Conservation (phyloP, 2,113 vertebrate genomes). For the Pampusana beccarii region DNA sequence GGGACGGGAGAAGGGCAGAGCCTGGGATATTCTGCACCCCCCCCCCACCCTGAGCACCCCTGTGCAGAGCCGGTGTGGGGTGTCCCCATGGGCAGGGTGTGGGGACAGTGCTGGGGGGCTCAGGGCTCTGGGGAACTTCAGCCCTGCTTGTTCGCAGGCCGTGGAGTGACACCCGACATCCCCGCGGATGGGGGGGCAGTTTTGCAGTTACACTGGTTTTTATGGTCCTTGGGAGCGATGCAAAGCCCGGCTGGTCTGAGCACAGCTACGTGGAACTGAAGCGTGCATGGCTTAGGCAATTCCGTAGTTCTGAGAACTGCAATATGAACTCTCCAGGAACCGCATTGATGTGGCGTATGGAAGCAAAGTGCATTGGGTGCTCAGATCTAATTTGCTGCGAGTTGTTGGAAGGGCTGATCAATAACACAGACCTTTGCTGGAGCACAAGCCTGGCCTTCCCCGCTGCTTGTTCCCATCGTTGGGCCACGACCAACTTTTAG, state of each 20-base stretch:
- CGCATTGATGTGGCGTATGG: fast-evolving
- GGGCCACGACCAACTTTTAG: neutral
- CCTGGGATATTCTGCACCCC: neutral
- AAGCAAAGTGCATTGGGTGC: neutral
- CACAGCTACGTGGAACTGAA: fast-evolving
- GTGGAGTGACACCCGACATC: fast-evolving
- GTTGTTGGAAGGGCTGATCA: neutral
- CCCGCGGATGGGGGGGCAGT: neutral
- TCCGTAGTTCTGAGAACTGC: neutral
- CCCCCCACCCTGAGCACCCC: neutral
- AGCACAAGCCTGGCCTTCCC: neutral
- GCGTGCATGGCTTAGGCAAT: fast-evolving
- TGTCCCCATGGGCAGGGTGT: fast-evolving
- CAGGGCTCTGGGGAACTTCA: neutral
- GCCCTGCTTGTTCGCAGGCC: neutral
- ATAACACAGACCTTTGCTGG: fast-evolving
- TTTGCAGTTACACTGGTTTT: neutral
- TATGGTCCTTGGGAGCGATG: neutral
- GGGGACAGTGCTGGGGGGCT: fast-evolving
- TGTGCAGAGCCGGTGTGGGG: fast-evolving
- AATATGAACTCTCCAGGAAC: fast-evolving
- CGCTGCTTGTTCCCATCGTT: neutral
- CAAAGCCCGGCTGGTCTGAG: neutral
- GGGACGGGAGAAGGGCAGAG: neutral
- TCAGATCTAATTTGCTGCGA: neutral